These are phyloP conservation scores for Nycticorax nycticorax DNA, from an alignment of 2,113 vertebrate species.

Conservation along the genomic window DNA sequence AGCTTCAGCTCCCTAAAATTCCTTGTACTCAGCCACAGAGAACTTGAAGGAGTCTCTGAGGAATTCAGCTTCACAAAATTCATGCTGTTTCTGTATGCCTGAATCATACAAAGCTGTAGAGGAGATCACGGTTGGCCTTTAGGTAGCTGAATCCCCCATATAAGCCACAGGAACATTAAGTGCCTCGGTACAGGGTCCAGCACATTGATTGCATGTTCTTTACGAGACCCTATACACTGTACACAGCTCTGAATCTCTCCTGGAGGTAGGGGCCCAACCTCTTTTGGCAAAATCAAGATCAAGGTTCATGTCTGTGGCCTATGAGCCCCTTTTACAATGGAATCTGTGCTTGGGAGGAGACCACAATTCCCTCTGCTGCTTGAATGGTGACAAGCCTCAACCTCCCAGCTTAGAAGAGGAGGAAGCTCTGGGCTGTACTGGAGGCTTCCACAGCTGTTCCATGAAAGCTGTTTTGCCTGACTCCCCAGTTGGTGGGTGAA, in stretches of 20 bases:
- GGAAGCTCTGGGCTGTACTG: background rate
- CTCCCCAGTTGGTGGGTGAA: background rate
- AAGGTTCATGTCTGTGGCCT: background rate
- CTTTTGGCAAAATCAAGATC: background rate
- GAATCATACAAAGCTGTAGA: background rate
- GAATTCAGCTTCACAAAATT: background rate
- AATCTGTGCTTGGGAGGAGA: background rate
- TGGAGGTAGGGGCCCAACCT: background rate
- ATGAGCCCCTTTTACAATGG: background rate
- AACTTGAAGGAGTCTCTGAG: background rate
- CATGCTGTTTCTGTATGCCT: background rate
- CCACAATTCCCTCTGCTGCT: background rate
- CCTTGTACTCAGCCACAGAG: background rate
- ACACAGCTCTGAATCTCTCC: background rate
- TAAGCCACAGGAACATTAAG: background rate
- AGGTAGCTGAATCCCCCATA: background rate
- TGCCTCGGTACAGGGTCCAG: background rate
- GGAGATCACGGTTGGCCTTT: background rate
- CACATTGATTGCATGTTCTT: background rate
- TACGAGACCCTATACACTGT: background rate
- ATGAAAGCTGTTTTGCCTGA: background rate
- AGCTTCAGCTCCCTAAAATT: background rate
- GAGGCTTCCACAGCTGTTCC: background rate
- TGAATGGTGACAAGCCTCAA: background rate
- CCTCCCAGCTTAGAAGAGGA: background rate